phyloP scores from a whole-genome alignment of 2,113 vertebrate species.

The Epinephelus lanceolatus region DNA sequence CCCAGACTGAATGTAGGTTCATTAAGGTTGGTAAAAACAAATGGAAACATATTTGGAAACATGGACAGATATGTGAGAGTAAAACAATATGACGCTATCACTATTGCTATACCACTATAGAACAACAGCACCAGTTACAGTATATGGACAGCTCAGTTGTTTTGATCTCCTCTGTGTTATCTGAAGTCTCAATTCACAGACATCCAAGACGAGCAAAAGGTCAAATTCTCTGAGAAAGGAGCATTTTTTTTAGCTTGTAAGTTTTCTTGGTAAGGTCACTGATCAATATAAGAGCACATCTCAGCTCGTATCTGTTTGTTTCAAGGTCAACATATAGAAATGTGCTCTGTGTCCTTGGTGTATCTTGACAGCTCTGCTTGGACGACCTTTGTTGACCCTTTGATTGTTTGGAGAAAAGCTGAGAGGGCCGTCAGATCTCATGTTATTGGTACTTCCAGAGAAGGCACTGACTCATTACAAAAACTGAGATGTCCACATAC shows the following conservation, averaged over 20 bases:
- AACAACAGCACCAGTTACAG: background rate
- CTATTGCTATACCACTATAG: no score
- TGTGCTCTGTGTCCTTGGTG: background rate
- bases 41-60: background rate
- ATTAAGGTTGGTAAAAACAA: background rate
- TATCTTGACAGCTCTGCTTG: background rate
- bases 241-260: background rate
- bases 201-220: background rate
- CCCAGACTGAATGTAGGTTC: background rate
- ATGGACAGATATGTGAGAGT: background rate
- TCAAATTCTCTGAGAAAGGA: background rate
- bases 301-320: background rate
- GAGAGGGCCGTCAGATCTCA: background rate
- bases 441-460: background rate
- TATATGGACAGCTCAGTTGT: background rate
- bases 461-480: background rate
- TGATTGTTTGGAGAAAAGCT: background rate
- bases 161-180: background rate
- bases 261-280: background rate
- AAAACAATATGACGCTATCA: background rate
- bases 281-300: constrained; percentile 7
- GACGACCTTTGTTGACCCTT: background rate
- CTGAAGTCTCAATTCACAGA: background rate
- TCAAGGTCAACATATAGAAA: background rate
- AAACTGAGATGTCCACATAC: background rate